These are phyloP conservation scores for Leucozona laternaria DNA, from an alignment of 2,888 invertebrate genomes.

Conservation along the genomic window DNA sequence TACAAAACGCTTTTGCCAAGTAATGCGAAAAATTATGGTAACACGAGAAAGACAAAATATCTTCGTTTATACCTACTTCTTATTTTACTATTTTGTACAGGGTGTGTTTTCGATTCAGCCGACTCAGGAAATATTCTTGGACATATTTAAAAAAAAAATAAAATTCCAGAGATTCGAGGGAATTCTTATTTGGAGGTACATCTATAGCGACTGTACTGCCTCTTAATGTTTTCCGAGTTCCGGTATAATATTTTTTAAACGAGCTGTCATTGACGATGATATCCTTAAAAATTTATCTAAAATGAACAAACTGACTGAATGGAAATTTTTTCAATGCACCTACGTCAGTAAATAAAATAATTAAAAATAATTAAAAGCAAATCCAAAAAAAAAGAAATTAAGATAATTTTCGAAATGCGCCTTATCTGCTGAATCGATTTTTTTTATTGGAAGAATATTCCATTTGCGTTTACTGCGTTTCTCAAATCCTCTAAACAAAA, in stretches of 20 bases:
- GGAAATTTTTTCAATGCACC: too few species aligned
- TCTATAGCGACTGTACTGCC: neutral
- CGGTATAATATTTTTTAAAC: neutral
- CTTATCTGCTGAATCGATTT: too few species aligned
- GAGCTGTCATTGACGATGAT: neutral
- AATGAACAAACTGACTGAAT: too few species aligned
- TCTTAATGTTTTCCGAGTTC: neutral
- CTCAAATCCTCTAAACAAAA: too few species aligned
- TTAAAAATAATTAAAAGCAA: too few species aligned
- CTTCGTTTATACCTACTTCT: neutral
- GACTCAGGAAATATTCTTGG: neutral
- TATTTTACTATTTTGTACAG: neutral
- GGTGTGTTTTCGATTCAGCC: neutral
- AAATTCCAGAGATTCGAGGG: neutral
- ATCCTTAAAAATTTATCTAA: neutral
- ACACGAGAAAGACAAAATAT: constrained; percentile 61
- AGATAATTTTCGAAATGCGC: too few species aligned
- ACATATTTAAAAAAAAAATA: neutral
- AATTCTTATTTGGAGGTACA: neutral
- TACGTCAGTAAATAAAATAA: too few species aligned
- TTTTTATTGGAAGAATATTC: too few species aligned
- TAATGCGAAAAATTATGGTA: constrained; percentile 60
- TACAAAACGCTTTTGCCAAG: constrained; percentile 57
- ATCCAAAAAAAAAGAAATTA: too few species aligned
- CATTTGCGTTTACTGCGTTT: too few species aligned